Conservation (phyloP, 2,113 vertebrate genomes). For the Gobius niger region DNA sequence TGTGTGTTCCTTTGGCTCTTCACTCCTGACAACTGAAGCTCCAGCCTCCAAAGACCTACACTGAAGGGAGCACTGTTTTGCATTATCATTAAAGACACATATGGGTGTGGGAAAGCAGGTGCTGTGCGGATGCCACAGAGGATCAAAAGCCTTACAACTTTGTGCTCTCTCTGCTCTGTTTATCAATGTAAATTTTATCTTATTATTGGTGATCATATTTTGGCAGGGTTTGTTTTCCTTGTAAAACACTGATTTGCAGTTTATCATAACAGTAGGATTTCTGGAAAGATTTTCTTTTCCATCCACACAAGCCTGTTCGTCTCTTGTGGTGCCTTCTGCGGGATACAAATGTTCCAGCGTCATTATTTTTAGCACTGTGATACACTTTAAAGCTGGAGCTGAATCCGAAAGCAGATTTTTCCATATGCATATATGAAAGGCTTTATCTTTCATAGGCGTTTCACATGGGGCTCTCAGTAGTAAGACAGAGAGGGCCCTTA, state of each 20-base stretch:
- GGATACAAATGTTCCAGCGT: constrained; percentile 10
- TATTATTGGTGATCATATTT: constrained; percentile 14
- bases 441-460: not conserved
- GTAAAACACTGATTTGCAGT: constrained; percentile 28
- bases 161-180: not conserved
- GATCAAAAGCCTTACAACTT: constrained; percentile 26
- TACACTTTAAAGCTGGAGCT: not conserved
- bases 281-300: constrained; percentile 33
- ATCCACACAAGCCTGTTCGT: constrained; percentile 19
- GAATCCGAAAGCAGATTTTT: not conserved
- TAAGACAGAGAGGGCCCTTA: constrained; percentile 51
- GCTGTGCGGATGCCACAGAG: constrained; percentile 18
- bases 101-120: constrained; percentile 38
- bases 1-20: constrained; percentile 33
- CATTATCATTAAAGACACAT: constrained; percentile 68
- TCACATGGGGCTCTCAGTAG: not conserved
- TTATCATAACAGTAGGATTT: constrained; percentile 45
- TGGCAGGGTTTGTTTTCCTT: constrained; percentile 13
- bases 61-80: constrained; percentile 61
- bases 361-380: constrained; percentile 16
- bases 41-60: constrained; percentile 56
- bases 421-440: constrained; percentile 1
- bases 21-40: constrained; percentile 65
- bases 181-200: constrained; percentile 6
- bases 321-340: constrained; percentile 13